A percentile compares a stretch with the other conserved stretches of the same genome.
These are phyloP conservation scores for Andrena dorsata DNA, from an alignment of 2,888 invertebrate species.

Conservation along the genomic window DNA sequence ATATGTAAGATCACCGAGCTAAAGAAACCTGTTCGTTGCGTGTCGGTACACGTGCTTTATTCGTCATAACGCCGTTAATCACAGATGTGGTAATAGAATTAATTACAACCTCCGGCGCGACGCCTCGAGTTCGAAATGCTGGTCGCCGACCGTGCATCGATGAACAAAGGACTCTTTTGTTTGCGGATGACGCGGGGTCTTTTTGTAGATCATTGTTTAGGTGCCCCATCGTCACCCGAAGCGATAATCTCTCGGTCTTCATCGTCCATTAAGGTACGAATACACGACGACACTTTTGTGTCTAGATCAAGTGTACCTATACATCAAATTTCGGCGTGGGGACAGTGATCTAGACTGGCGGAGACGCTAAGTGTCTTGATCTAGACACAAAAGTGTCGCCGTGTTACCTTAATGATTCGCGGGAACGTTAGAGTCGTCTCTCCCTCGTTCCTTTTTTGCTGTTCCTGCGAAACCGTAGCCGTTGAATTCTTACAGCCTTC, in stretches of 20 bases:
- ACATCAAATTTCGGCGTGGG: too few species aligned
- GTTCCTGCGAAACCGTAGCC: neutral
- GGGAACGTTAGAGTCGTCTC: neutral
- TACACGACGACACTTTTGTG: too few species aligned
- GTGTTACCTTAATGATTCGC: too few species aligned
- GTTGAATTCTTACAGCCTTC: constrained; percentile 36
- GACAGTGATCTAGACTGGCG: too few species aligned
- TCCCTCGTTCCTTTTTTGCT: neutral
- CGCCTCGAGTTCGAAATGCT: neutral
- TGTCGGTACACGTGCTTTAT: constrained; percentile 1
- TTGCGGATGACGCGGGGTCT: neutral
- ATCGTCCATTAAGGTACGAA: neutral
- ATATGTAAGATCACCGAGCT: neutral
- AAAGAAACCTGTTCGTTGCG: constrained; percentile 11
- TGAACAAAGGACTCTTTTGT: neutral
- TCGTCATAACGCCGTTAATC: neutral
- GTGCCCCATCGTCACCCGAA: neutral
- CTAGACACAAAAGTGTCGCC: too few species aligned
- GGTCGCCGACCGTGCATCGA: neutral
- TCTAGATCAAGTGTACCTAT: too few species aligned
- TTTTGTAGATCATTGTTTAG: neutral
- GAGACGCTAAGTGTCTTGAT: too few species aligned
- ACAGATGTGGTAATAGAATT: neutral
- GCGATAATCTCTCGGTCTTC: neutral
- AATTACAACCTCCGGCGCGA: neutral